Percentiles rank a stretch among this genome's conserved stretches.
Evolutionary conservation across 37 sponge, comb jelly and placozoan genomes (phyloP).

Genomic region (Ephydatia muelleri): DNA sequence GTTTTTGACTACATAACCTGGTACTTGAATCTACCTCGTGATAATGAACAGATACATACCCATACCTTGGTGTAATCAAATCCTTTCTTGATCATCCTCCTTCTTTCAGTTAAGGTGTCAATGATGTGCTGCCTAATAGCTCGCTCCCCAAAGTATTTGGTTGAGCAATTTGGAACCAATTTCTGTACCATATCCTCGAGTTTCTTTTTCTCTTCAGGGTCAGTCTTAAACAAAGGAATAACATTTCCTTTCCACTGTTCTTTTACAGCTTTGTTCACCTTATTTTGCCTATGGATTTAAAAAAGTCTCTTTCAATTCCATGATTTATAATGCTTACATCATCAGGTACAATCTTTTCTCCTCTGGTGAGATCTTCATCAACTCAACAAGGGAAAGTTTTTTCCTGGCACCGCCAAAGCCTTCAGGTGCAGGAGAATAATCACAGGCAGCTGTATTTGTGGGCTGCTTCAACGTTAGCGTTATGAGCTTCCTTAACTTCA

Average conservation of each 20-base stretch:
- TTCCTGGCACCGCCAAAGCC: not conserved
- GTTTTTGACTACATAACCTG: not conserved
- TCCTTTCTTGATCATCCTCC: slow-evolving; percentile 13
- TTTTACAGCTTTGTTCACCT: slow-evolving; percentile 3
- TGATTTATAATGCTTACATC: slow-evolving; percentile 15
- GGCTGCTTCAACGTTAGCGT: not conserved
- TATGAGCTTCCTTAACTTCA: slow-evolving; percentile 14
- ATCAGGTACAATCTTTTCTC: slow-evolving; percentile 22
- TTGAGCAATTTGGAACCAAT: slow-evolving; percentile 6
- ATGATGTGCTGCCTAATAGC: slow-evolving; percentile 8
- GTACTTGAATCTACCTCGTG: slow-evolving; percentile 2
- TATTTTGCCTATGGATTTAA: slow-evolving; percentile 5
- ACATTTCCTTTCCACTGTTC: slow-evolving; percentile 9
- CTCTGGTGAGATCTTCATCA: slow-evolving; percentile 2
- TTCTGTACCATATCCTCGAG: slow-evolving; percentile 8
- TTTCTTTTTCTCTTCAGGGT: slow-evolving; percentile 2
- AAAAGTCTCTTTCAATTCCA: not conserved
- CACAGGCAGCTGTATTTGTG: not conserved
- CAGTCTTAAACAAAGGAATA: slow-evolving; percentile 5
- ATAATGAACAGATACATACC: not conserved
- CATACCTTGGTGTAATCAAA: slow-evolving; percentile 5
- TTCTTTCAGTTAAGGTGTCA: slow-evolving; percentile 10
- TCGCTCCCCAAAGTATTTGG: slow-evolving; percentile 6
- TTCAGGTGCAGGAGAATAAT: not conserved
- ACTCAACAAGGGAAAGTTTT: not conserved